phyloP scores from a whole-genome alignment of 2,797 vertebrate genomes.

The Chelon labrosus region DNA sequence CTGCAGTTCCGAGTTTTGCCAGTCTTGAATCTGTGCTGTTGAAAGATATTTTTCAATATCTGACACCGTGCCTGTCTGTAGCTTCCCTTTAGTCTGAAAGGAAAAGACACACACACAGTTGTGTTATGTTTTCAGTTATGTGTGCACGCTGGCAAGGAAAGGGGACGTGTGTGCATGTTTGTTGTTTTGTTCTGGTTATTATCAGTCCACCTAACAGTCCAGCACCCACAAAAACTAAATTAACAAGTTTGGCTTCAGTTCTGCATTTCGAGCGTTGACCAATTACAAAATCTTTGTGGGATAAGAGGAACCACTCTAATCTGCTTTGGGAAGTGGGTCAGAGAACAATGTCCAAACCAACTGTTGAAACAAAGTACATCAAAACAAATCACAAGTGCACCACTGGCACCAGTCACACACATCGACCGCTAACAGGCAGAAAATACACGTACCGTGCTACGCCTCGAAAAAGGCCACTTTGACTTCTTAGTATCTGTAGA shows the following conservation, averaged over 20 bases:
- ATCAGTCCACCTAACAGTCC: not conserved
- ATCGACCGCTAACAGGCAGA: constrained; percentile 15
- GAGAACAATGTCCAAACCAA: constrained; percentile 77
- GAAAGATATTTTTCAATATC: constrained; percentile 89
- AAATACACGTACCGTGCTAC: constrained; percentile 83
- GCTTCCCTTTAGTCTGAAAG: constrained; percentile 89
- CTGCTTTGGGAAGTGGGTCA: constrained; percentile 83
- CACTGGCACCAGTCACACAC: constrained; percentile 20
- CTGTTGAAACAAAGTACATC: constrained; percentile 51
- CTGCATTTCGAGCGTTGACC: constrained; percentile 54
- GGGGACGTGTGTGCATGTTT: not conserved
- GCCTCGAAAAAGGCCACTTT: constrained; percentile 91
- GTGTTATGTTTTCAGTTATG: not conserved
- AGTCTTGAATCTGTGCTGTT: constrained; percentile 81
- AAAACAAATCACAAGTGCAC: constrained; percentile 45
- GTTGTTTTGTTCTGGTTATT: constrained; percentile 18
- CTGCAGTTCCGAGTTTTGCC: constrained; percentile 84
- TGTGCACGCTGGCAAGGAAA: not conserved
- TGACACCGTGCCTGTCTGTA: constrained; percentile 74
- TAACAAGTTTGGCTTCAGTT: constrained; percentile 43
- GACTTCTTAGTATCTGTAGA: constrained; percentile 90
- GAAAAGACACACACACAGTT: not conserved
- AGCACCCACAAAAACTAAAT: constrained; percentile 20
- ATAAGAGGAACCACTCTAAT: constrained; percentile 73
- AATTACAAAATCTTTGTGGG: constrained; percentile 58